A percentile compares a stretch with the other conserved stretches of the same genome.
phyloP scores from a whole-genome alignment of 2,113 vertebrate genomes.

The Mormyrus lacerda region DNA sequence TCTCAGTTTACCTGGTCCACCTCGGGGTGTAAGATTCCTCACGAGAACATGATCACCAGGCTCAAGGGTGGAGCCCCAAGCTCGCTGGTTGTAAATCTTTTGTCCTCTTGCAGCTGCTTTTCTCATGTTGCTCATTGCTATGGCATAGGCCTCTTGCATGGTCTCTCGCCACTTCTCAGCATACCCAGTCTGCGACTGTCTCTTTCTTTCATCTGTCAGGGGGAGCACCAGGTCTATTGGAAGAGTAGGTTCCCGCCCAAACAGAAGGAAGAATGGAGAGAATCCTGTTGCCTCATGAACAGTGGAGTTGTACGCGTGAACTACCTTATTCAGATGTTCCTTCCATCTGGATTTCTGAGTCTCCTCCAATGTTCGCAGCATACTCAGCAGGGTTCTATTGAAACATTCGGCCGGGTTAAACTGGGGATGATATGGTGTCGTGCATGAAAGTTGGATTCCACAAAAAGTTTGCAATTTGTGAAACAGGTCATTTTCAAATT shows the following conservation, averaged over 20 bases:
- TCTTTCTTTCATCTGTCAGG: neutral
- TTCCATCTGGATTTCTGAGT: neutral
- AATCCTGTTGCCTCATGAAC: neutral
- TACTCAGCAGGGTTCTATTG: neutral
- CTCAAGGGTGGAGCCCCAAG: too few relatives aligned
- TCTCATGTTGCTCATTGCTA: too few relatives aligned
- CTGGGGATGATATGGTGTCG: neutral
- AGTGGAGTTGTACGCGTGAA: neutral
- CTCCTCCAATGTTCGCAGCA: neutral
- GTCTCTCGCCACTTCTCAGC: too few relatives aligned
- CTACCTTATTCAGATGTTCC: neutral
- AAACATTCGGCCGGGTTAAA: neutral
- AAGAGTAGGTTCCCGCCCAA: neutral
- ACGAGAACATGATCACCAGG: too few relatives aligned
- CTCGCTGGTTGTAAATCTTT: too few relatives aligned
- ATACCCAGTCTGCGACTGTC: too few relatives aligned
- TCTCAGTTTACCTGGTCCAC: too few relatives aligned
- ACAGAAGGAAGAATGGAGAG: neutral
- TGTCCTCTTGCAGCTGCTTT: too few relatives aligned
- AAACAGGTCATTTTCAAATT: neutral
- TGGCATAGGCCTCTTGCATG: too few relatives aligned
- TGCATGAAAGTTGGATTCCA: neutral
- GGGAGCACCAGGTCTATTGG: neutral
- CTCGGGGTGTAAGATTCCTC: too few relatives aligned
- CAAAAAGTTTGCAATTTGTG: neutral